phyloP scores from a whole-genome alignment of 92 coral and sea anemone genomes.

The Muricea muricata region DNA sequence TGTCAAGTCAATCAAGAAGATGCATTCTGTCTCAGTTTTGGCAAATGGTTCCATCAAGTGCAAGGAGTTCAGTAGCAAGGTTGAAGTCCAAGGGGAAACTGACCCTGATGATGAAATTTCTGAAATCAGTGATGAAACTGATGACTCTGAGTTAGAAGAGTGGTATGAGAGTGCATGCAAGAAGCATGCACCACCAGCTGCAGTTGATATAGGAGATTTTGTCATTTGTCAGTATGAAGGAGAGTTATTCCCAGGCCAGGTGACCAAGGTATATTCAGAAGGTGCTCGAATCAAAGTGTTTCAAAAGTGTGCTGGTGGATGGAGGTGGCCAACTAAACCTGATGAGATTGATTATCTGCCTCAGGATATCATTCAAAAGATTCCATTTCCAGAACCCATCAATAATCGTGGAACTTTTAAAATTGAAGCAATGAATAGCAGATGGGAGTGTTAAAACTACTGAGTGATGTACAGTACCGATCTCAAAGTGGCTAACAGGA shows the following conservation, averaged over 20 bases:
- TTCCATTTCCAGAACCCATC: constrained; percentile 28
- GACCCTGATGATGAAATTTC: not conserved
- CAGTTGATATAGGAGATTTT: constrained; percentile 4
- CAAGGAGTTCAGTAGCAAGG: constrained; percentile 2
- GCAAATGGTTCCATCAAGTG: not conserved
- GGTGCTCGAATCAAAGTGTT: constrained; percentile 50
- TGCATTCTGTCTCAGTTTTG: constrained; percentile 30
- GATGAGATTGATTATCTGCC: constrained; percentile 16
- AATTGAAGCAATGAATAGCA: constrained; percentile 13
- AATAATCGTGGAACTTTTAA: constrained; percentile 30
- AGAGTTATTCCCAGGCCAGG: constrained; percentile 54
- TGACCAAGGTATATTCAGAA: constrained; percentile 54
- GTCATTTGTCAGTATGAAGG: constrained; percentile 56
- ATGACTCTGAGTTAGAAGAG: not conserved
- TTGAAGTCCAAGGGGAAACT: constrained; percentile 8
- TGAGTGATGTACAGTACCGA: too few species aligned
- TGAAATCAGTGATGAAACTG: not conserved
- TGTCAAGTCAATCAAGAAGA: not conserved
- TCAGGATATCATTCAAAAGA: constrained; percentile 11
- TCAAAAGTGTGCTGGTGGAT: constrained; percentile 45
- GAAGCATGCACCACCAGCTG: not conserved
- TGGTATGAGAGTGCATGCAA: constrained; percentile 13
- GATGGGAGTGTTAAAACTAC: not conserved
- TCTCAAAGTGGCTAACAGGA: too few species aligned
- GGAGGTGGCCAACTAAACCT: constrained; percentile 35